Evolutionary conservation across 2,888 invertebrate genomes (phyloP).

Genomic region (Gari tellinella): DNA sequence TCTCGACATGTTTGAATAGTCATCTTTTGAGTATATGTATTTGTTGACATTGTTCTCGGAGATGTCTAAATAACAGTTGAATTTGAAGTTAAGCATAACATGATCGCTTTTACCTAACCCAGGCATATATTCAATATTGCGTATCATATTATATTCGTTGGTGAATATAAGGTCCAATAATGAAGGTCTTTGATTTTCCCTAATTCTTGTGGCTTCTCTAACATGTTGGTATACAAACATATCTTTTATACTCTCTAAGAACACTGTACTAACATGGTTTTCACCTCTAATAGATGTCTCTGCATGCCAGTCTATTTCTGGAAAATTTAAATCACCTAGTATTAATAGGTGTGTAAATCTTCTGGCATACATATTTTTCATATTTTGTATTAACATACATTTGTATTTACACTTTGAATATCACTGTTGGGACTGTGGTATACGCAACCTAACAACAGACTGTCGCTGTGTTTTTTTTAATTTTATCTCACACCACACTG

Average conservation of each 20-base stretch:
- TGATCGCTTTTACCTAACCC: constrained; percentile 6
- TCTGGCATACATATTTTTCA: neutral
- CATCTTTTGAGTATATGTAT: neutral
- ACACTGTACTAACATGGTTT: neutral
- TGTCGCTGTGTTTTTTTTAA: too few relatives aligned
- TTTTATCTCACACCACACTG: too few relatives aligned
- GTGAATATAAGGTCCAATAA: neutral
- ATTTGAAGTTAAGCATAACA: neutral
- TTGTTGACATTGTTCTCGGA: neutral
- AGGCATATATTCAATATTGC: neutral
- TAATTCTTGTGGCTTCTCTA: neutral
- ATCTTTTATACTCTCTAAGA: neutral
- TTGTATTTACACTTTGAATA: neutral
- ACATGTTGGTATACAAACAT: neutral
- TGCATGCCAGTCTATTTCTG: neutral
- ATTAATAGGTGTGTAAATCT: neutral
- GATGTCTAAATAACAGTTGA: neutral
- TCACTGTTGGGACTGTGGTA: constrained; percentile 1
- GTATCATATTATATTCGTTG: neutral
- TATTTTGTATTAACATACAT: neutral
- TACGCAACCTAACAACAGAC: neutral
- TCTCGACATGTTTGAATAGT: neutral
- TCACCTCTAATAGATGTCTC: neutral
- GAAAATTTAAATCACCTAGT: constrained; percentile 1
- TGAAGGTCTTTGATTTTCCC: neutral